phyloP scores from a whole-genome alignment of 2,113 vertebrate species.

The Platycercus adscitus region DNA sequence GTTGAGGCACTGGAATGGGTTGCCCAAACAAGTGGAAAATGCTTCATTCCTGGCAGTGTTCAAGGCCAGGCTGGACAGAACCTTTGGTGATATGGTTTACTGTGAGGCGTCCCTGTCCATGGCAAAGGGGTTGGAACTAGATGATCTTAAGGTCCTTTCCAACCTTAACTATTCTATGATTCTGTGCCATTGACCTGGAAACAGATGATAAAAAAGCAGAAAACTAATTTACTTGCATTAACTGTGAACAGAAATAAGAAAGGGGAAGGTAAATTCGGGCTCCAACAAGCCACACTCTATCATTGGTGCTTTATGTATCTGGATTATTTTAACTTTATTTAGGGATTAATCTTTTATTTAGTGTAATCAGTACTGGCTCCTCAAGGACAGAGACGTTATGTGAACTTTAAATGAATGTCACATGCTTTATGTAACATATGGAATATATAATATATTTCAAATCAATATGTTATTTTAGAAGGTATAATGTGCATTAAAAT shows the following conservation, averaged over 20 bases:
- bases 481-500: not conserved
- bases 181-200: not conserved
- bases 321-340: not conserved
- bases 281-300: not conserved
- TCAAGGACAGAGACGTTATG: not conserved
- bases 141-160: not conserved
- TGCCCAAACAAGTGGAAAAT: not conserved
- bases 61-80: not conserved
- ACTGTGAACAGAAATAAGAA: not conserved
- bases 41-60: not conserved
- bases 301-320: not conserved
- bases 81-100: not conserved
- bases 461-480: not conserved
- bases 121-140: not conserved
- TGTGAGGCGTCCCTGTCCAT: not conserved
- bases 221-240: not conserved
- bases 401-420: not conserved
- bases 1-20: not conserved
- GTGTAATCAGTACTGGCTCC: not conserved
- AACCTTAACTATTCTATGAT: not conserved
- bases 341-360: not conserved
- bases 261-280: not conserved
- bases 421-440: not conserved
- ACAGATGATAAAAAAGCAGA: not conserved
- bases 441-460: not conserved